Evolutionary conservation across 2,113 vertebrate species (phyloP).

Genomic region (Sebastes schlegelii): DNA sequence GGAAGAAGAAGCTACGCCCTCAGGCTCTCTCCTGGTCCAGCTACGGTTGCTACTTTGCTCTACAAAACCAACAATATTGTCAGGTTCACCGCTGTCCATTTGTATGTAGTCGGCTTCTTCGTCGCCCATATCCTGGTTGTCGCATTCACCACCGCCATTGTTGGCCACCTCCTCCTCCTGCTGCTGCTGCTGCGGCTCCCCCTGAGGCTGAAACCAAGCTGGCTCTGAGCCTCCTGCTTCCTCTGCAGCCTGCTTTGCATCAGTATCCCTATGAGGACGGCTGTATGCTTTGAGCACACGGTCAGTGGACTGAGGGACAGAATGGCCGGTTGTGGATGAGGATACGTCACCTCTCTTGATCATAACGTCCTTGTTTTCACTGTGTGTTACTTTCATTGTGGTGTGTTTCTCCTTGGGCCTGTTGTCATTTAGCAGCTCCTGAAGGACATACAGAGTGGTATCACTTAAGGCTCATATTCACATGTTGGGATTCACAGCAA

Average conservation of each 20-base stretch:
- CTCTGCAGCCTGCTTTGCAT: background rate
- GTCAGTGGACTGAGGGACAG: background rate
- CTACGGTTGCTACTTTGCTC: background rate
- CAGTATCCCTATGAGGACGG: background rate
- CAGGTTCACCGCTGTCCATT: background rate
- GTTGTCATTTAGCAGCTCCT: constrained; percentile 16
- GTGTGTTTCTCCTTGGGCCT: background rate
- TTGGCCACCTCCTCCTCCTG: background rate
- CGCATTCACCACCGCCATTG: background rate
- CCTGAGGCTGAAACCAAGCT: background rate
- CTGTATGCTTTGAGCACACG: background rate
- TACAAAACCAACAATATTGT: background rate
- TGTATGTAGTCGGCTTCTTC: background rate
- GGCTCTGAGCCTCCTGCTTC: background rate
- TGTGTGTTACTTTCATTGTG: background rate
- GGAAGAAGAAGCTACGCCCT: background rate
- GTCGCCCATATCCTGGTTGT: background rate
- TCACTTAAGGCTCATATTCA: background rate
- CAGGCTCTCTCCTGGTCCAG: background rate
- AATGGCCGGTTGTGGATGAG: background rate
- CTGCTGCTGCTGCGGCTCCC: background rate
- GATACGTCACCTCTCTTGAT: background rate
- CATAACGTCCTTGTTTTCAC: background rate
- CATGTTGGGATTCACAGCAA: background rate
- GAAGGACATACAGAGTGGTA: background rate